Evolutionary conservation across 2,113 vertebrate genomes (phyloP), one percentile per base, ranked within the genome.

Genomic region (Scophthalmus maximus): DNA sequence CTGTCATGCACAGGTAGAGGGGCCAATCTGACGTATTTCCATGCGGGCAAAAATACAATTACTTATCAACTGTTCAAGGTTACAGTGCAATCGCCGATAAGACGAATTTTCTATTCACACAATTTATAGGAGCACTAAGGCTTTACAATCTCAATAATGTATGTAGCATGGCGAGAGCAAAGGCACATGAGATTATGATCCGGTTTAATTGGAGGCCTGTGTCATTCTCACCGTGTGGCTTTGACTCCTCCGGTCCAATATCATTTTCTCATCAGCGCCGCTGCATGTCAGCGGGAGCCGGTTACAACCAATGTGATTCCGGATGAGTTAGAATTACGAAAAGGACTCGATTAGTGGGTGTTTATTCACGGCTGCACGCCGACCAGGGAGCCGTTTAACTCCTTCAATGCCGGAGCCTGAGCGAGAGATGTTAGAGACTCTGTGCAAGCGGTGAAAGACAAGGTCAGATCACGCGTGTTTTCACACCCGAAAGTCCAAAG

Each of bases 341-440:
- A 92, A 83, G 76, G 59, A 87, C 76, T 74, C 72, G 83, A 83
- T 92, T 81, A 87, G 68, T 27, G 62, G 58, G 57, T 79, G 47
- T 86, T 83, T 90, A 87, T 90, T 86, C 85, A 89, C 63, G 82
- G 82, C 78, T 78, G 66, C 65, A 79, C 50, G 34, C 60, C 79
- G 68, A 75, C 66, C 59, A 74, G 58, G 68, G 81, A 89, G 71
- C 60, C 73, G 62, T 74, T 90, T 80, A 85, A 87, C 71, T 34
- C 18, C 12, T 86, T 77, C 60, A 52, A 52, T 47, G 57, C 62
- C 67, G 22, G 36, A 82, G 66, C 30, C 42, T 46, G 36, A 83
- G 40, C 76, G 73, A 77, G 61, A 68, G 53, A 56, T 51, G 49
- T 30, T 60, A 2, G 23, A 73, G n/a, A 78, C 77, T 52, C 22